These are phyloP conservation scores for Thalpophila matura DNA, from an alignment of 2,888 invertebrate genomes.

Conservation along the genomic window DNA sequence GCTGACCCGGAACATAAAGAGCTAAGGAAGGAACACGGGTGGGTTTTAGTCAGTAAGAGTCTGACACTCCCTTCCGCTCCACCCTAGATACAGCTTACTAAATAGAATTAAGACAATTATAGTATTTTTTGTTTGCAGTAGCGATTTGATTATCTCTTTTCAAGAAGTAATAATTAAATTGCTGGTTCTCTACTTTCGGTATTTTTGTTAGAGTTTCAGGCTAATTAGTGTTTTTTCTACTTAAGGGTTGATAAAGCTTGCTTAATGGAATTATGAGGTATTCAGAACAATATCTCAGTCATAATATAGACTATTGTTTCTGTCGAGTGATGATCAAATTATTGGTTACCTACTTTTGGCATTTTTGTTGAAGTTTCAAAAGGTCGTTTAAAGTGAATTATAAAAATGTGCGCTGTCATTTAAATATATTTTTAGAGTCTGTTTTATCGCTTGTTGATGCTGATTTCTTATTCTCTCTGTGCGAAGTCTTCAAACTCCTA, in stretches of 20 bases:
- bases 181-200: too few relatives aligned
- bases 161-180: too few relatives aligned
- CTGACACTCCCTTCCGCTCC: too few relatives aligned
- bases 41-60: too few relatives aligned
- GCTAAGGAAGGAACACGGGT: too few relatives aligned
- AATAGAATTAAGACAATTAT: neutral
- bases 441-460: conserved; percentile 31
- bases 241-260: too few relatives aligned
- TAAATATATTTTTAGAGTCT: conserved; percentile 20
- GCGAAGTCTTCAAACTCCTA: conserved; percentile 37
- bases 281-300: neutral
- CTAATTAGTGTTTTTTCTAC: too few relatives aligned
- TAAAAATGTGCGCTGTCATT: neutral
- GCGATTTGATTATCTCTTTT: too few relatives aligned
- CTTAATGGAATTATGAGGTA: neutral
- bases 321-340: neutral
- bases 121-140: too few relatives aligned
- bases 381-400: neutral
- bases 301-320: too few relatives aligned
- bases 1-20: too few relatives aligned
- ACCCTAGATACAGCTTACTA: conserved; percentile 7
- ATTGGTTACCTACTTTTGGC: neutral
- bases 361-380: neutral
- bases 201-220: too few relatives aligned
- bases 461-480: conserved; percentile 34